phyloP scores from a whole-genome alignment of 2,888 invertebrate species.

The Aspidiotus destructor region DNA sequence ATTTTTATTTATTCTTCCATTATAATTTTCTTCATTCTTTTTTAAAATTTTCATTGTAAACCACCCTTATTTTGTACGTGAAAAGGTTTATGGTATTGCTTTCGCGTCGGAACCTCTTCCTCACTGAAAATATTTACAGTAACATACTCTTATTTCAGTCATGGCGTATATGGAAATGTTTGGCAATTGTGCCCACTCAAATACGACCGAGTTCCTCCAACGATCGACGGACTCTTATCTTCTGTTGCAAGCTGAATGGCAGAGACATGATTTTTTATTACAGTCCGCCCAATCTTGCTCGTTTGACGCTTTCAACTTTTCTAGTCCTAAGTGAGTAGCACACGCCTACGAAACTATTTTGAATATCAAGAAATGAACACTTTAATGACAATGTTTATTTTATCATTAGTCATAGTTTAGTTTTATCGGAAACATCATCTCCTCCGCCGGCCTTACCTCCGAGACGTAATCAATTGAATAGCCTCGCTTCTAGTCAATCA shows the following conservation, averaged over 20 bases:
- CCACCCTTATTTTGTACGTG: too few species aligned
- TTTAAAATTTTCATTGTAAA: too few species aligned
- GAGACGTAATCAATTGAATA: conserved; percentile 45
- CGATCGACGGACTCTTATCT: conserved; percentile 77
- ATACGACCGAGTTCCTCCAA: conserved; percentile 65
- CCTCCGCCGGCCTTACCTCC: conserved; percentile 53
- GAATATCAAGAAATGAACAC: too few species aligned
- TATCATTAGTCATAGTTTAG: conserved; percentile 5
- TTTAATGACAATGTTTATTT: too few species aligned
- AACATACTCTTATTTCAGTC: conserved; percentile 48
- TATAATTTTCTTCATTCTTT: too few species aligned
- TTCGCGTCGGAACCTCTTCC: too few species aligned
- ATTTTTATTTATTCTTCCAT: too few species aligned
- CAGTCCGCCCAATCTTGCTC: conserved; percentile 52
- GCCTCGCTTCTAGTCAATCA: conserved; percentile 41
- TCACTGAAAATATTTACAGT: too few species aligned
- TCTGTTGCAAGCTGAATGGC: conserved; percentile 41
- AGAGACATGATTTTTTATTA: conserved; percentile 41
- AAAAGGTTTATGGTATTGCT: too few species aligned
- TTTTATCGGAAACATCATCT: conserved; percentile 13
- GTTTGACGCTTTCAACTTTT: conserved; percentile 40
- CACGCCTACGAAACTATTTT: neutral
- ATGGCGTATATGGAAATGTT: conserved; percentile 96
- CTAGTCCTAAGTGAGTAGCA: conserved; percentile 35
- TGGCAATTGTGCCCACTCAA: conserved; percentile 70